These are phyloP conservation scores for Aleiodes sp. DNA, from an alignment of 1,140 invertebrate species.

Conservation along the genomic window DNA sequence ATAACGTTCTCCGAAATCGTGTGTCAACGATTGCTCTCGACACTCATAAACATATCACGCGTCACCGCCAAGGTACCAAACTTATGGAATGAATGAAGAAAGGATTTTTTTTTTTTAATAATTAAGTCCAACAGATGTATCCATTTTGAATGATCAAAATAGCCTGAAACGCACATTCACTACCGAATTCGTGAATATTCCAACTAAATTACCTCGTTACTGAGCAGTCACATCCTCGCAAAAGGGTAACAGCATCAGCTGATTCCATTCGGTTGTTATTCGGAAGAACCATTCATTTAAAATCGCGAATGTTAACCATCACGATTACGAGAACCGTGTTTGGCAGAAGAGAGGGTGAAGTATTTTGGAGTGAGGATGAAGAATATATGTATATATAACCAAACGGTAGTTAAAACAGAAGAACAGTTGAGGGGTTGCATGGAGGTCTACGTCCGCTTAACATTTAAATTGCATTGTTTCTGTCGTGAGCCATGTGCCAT, in stretches of 20 bases:
- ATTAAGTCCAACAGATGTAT: too few species aligned
- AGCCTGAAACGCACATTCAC: neutral
- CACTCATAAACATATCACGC: too few species aligned
- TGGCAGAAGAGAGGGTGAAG: neutral
- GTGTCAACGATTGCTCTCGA: too few species aligned
- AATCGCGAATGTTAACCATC: neutral
- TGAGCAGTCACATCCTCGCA: too few species aligned
- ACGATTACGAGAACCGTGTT: neutral
- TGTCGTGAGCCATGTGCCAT: conserved; percentile 43
- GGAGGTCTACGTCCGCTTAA: conserved; percentile 47
- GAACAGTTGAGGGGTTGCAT: neutral
- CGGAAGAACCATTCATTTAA: neutral
- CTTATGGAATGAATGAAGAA: too few species aligned
- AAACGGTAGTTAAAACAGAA: neutral
- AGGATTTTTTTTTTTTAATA: too few species aligned
- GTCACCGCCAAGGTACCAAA: too few species aligned
- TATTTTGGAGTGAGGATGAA: neutral
- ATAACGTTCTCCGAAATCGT: too few species aligned
- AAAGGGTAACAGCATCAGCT: too few species aligned
- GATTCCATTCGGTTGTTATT: neutral
- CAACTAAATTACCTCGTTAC: neutral
- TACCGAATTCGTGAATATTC: neutral
- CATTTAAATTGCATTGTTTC: conserved; percentile 61
- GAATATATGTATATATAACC: neutral
- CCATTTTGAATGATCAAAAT: too few species aligned